Percentiles rank a stretch among this genome's conserved stretches.
Evolutionary conservation across 35 echinoderm and acorn worm genomes (phyloP).

Genomic region (Acanthaster planci): DNA sequence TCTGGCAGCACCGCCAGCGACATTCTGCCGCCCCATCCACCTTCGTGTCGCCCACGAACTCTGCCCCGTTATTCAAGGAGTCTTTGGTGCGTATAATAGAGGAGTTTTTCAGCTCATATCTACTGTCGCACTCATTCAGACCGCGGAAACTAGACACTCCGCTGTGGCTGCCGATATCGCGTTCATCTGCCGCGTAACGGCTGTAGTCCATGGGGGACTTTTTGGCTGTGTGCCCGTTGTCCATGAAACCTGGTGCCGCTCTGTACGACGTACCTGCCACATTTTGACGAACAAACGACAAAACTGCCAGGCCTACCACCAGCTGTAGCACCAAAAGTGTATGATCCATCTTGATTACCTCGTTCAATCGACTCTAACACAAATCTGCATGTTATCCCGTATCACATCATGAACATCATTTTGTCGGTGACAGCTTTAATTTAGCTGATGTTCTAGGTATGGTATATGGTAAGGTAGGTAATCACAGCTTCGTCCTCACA

Average conservation of each 20-base stretch:
- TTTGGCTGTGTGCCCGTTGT: slow-evolving; percentile 46
- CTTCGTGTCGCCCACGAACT: slow-evolving; percentile 23
- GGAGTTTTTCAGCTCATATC: slow-evolving; percentile 25
- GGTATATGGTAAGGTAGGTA: too few species aligned
- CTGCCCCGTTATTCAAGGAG: slow-evolving; percentile 25
- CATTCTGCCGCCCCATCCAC: slow-evolving; percentile 18
- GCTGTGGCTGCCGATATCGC: background rate
- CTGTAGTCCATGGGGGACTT: slow-evolving; percentile 21
- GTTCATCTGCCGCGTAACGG: slow-evolving; percentile 3
- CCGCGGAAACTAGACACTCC: background rate
- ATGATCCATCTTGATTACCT: background rate
- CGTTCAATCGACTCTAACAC: too few species aligned
- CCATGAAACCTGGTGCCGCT: background rate
- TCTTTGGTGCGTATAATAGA: slow-evolving; percentile 50
- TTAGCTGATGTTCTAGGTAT: too few species aligned
- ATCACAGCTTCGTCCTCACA: too few species aligned
- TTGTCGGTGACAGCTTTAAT: too few species aligned
- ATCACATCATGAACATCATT: too few species aligned
- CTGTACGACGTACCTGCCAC: background rate
- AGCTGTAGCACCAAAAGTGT: slow-evolving; percentile 1
- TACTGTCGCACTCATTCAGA: background rate
- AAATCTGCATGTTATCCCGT: too few species aligned
- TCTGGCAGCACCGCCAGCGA: slow-evolving; percentile 34
- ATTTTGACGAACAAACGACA: background rate
- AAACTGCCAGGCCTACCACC: background rate